These are phyloP conservation scores for Pterobdella sp. DNA, from an alignment of 2,888 invertebrate genomes.

Conservation along the genomic window DNA sequence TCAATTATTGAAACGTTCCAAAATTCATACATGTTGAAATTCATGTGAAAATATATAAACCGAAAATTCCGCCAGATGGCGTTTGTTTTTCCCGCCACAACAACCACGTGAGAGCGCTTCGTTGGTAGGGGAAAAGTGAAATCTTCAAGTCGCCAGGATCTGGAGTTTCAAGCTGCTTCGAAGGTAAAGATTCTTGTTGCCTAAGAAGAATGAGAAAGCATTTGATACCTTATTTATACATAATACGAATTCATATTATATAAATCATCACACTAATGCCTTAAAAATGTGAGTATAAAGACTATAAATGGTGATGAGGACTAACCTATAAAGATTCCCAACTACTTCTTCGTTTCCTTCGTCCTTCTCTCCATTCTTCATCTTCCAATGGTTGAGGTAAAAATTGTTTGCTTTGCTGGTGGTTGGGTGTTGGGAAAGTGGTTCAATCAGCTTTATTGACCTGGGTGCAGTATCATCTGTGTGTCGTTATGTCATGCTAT, in stretches of 20 bases:
- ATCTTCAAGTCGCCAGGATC: constrained; percentile 58
- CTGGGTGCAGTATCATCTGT: too few species aligned
- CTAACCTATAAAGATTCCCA: not conserved
- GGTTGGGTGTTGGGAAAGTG: too few species aligned
- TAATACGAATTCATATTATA: too few species aligned
- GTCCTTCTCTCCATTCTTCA: not conserved
- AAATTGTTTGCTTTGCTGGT: too few species aligned
- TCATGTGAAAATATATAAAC: constrained; percentile 47
- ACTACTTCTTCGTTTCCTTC: not conserved
- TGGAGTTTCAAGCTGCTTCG: constrained; percentile 51
- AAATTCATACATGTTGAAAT: not conserved
- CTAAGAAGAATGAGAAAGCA: constrained; percentile 36
- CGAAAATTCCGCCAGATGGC: constrained; percentile 78
- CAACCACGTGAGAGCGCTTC: constrained; percentile 78
- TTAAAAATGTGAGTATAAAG: too few species aligned
- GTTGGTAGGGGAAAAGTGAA: constrained; percentile 72
- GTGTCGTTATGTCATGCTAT: not conserved
- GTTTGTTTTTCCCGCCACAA: constrained; percentile 75
- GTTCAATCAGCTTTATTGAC: too few species aligned
- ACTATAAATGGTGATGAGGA: not conserved
- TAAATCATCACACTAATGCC: too few species aligned
- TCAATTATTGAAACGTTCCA: not conserved
- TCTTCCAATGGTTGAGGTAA: not conserved
- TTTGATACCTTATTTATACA: too few species aligned
- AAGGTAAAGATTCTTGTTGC: constrained; percentile 46